Percentiles rank a stretch among this genome's conserved stretches.
Evolutionary conservation across 1,140 invertebrate species (phyloP).

Genomic region (Carposina sasakii): DNA sequence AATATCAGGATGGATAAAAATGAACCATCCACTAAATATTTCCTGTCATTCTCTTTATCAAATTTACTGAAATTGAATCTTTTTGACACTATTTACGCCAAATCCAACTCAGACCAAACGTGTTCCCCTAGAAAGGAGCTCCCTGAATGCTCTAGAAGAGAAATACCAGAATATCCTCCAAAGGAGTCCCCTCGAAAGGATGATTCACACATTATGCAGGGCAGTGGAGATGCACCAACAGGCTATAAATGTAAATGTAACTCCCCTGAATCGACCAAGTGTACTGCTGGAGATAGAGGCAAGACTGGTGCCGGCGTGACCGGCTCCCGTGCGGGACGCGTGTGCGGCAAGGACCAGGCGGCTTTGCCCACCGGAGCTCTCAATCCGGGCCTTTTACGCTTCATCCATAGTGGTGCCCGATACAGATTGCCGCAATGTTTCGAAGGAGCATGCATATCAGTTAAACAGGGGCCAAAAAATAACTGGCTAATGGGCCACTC

Average conservation of each 20-base stretch:
- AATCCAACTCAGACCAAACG: too few relatives aligned
- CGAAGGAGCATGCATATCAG: constrained; percentile 49
- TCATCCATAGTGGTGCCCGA: constrained; percentile 57
- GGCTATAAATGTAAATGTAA: constrained; percentile 29
- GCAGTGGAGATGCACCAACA: constrained; percentile 33
- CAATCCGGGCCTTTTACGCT: constrained; percentile 53
- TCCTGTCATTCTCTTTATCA: constrained; percentile 13
- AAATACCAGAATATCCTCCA: too few relatives aligned
- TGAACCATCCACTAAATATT: too few relatives aligned
- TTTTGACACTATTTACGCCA: constrained; percentile 44
- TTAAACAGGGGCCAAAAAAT: constrained; percentile 43
- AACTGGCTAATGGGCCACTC: constrained; percentile 61
- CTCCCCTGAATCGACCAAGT: constrained; percentile 22
- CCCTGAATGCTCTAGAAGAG: too few relatives aligned
- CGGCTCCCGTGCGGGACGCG: constrained; percentile 43
- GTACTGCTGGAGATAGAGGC: constrained; percentile 43
- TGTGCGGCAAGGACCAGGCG: constrained; percentile 33
- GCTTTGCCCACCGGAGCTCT: constrained; percentile 35
- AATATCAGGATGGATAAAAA: too few relatives aligned
- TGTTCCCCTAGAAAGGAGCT: constrained; percentile 25
- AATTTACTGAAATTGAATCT: constrained; percentile 40
- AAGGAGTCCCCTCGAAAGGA: too few relatives aligned
- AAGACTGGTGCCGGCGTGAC: constrained; percentile 59
- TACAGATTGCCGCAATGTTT: constrained; percentile 59
- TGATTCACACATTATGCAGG: too few relatives aligned